Conservation (phyloP, 2,888 invertebrate species). For the Volucella inanis region DNA sequence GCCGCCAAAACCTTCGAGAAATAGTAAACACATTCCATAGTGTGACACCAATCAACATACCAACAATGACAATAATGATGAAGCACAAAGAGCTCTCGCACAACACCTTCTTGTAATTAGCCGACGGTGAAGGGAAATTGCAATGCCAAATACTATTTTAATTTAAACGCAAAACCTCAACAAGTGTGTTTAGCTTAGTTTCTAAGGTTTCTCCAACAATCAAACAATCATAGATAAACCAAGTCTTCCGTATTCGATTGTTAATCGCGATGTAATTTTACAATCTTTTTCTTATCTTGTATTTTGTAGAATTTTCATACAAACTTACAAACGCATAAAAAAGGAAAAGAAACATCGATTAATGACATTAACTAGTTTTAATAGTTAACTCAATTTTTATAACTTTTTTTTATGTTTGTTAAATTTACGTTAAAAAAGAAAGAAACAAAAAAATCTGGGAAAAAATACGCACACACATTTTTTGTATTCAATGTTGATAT, state of each 20-base stretch:
- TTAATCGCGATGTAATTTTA: background rate
- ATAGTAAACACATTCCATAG: conserved; percentile 83
- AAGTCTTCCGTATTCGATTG: conserved; percentile 58
- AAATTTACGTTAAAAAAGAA: conserved; percentile 17
- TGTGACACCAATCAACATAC: conserved; percentile 12
- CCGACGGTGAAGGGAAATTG: conserved; percentile 20
- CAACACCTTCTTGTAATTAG: conserved; percentile 5
- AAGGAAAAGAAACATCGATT: conserved; percentile 15
- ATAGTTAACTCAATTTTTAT: conserved; percentile 49
- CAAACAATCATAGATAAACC: conserved; percentile 26
- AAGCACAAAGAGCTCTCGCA: conserved; percentile 40
- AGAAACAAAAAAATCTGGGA: no score
- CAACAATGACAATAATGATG: conserved; percentile 24
- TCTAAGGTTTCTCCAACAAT: conserved; percentile 23
- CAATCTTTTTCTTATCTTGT: conserved; percentile 27
- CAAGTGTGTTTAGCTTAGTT: conserved; percentile 58
- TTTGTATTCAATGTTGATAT: conserved; percentile 67
- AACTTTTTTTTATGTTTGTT: conserved; percentile 23
- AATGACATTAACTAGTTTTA: conserved; percentile 59
- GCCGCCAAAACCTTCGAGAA: conserved; percentile 82
- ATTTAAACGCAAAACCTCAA: conserved; percentile 36
- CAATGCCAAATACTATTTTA: conserved; percentile 71
- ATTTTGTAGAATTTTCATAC: conserved; percentile 20
- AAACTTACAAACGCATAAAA: conserved; percentile 43
- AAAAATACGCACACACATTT: no score